These are phyloP conservation scores for Phymatocera aterrima DNA, from an alignment of 2,888 invertebrate genomes.

Conservation along the genomic window DNA sequence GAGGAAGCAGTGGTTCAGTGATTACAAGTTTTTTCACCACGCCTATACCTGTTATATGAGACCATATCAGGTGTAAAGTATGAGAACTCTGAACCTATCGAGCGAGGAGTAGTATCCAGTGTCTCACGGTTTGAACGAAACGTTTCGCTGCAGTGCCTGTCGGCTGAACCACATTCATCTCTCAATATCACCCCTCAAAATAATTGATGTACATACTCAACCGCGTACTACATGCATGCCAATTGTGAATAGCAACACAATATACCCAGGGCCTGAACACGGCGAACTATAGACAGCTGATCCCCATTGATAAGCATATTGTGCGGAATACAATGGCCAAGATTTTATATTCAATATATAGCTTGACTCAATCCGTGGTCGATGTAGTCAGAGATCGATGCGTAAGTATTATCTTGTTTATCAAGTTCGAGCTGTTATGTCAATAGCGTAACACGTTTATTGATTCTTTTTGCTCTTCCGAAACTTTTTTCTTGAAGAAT, in stretches of 20 bases:
- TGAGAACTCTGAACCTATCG: neutral
- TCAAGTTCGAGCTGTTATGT: neutral
- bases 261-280: neutral
- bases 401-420: neutral
- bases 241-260: constrained; percentile 20
- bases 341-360: constrained; percentile 53
- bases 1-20: too few species aligned
- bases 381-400: constrained; percentile 13
- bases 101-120: neutral
- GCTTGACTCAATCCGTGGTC: neutral
- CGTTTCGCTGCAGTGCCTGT: neutral
- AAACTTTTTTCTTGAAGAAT: neutral
- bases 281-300: constrained; percentile 43
- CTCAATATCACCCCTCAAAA: neutral
- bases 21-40: neutral
- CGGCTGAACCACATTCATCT: neutral
- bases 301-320: constrained; percentile 63
- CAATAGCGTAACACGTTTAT: neutral
- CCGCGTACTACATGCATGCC: constrained; percentile 19
- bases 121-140: neutral
- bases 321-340: constrained; percentile 58
- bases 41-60: neutral
- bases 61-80: neutral
- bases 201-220: constrained; percentile 21
- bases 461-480: neutral